phyloP scores from a whole-genome alignment of 2,113 vertebrate species.

The Ascaphus truei region DNA sequence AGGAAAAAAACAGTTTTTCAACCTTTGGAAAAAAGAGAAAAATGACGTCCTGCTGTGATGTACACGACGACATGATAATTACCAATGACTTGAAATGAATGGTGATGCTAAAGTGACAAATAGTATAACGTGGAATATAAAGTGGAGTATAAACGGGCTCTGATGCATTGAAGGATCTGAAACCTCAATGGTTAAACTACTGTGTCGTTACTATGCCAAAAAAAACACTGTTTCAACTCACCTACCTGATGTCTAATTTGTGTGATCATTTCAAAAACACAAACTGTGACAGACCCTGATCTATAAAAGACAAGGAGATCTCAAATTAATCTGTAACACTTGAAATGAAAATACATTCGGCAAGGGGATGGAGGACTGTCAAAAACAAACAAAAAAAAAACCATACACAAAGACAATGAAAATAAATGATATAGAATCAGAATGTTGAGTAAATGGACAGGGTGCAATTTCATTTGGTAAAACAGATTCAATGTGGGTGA shows the following conservation, averaged over 20 bases:
- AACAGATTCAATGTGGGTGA: conserved; percentile 36
- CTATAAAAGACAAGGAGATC: background rate
- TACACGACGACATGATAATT: conserved; percentile 74
- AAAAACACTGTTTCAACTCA: background rate
- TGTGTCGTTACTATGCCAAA: conserved; percentile 22
- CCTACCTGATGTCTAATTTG: conserved; percentile 5
- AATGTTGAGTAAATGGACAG: conserved; percentile 29
- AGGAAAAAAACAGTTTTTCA: conserved; percentile 84
- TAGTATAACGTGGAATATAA: background rate
- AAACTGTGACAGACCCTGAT: conserved; percentile 20
- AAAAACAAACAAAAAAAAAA: background rate
- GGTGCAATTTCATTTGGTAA: conserved; percentile 36
- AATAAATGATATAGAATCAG: conserved; percentile 19
- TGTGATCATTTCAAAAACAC: conserved; percentile 15
- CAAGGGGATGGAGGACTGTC: conserved; percentile 3
- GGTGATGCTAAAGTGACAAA: background rate
- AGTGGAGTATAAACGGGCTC: background rate
- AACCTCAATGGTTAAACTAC: conserved; percentile 3
- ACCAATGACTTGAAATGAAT: conserved; percentile 75
- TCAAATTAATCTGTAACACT: background rate
- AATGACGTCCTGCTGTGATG: conserved; percentile 72
- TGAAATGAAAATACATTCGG: conserved; percentile 16
- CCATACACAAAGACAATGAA: conserved; percentile 28
- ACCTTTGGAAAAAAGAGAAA: conserved; percentile 87
- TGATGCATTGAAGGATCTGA: background rate